These are phyloP conservation scores for Bagarius yarrelli DNA, from an alignment of 2,113 vertebrate genomes.

Conservation along the genomic window DNA sequence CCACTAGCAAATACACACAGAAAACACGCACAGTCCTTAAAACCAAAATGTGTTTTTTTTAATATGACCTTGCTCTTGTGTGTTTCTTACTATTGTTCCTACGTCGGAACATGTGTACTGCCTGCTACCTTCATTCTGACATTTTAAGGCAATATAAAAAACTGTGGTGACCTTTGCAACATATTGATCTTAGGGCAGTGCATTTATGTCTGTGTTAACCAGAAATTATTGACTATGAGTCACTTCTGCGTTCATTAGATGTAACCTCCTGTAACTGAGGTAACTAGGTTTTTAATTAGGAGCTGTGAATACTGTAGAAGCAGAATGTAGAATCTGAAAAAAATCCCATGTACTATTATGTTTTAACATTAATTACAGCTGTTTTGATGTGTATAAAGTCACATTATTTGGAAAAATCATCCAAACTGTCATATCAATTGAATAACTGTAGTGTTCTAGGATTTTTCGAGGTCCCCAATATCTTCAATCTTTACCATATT, in stretches of 20 bases:
- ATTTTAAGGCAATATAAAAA: background rate
- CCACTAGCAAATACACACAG: conserved; percentile 17
- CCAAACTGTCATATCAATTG: background rate
- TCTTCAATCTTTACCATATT: background rate
- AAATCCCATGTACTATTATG: background rate
- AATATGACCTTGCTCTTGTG: conserved; percentile 28
- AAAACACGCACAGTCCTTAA: conserved; percentile 42
- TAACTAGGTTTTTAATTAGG: background rate
- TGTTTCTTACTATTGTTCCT: background rate
- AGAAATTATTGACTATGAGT: background rate
- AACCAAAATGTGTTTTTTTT: conserved; percentile 48
- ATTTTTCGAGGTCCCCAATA: background rate
- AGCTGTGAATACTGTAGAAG: background rate
- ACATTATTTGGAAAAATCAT: background rate
- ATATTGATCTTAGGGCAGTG: background rate
- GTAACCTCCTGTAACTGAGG: background rate
- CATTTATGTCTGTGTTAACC: background rate
- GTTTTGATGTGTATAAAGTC: background rate
- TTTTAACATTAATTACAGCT: background rate
- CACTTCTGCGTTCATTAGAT: background rate
- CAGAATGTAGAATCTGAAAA: background rate
- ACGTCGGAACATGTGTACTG: background rate
- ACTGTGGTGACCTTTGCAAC: conserved; percentile 6
- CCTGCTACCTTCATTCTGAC: background rate
- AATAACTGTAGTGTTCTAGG: background rate